A percentile compares a stretch with the other conserved stretches of the same genome.
Evolutionary conservation across 2,888 invertebrate genomes (phyloP).

Genomic region (Pristionchus maxplancki): DNA sequence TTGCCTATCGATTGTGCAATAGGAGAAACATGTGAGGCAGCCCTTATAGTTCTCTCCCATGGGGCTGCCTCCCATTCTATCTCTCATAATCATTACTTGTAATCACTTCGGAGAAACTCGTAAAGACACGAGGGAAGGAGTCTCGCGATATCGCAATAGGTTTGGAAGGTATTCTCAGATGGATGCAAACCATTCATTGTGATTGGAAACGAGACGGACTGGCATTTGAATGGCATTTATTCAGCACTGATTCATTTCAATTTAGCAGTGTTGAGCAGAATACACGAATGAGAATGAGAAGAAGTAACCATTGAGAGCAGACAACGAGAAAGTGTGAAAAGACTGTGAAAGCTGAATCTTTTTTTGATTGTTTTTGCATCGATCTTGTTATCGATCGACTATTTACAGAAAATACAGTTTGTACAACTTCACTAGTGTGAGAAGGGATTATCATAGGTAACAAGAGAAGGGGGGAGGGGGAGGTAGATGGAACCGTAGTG

Average conservation of each 20-base stretch:
- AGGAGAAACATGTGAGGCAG: background rate
- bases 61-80: background rate
- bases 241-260: slow-evolving; percentile 34
- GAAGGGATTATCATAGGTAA: slow-evolving; percentile 11
- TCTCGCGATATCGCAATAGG: background rate
- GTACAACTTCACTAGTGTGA: slow-evolving; percentile 24
- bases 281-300: slow-evolving; percentile 40
- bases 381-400: slow-evolving; percentile 17
- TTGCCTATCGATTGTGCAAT: slow-evolving; percentile 28
- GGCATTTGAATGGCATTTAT: slow-evolving; percentile 36
- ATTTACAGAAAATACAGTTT: slow-evolving; percentile 23
- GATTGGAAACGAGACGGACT: background rate
- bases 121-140: background rate
- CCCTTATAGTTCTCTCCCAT: background rate
- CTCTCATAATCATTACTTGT: background rate
- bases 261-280: slow-evolving; percentile 37
- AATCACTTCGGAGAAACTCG: background rate
- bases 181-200: slow-evolving; percentile 31
- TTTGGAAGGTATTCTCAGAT: background rate
- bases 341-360: slow-evolving; percentile 9
- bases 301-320: slow-evolving; percentile 15
- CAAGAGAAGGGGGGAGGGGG: slow-evolving; percentile 13
- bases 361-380: slow-evolving; percentile 40
- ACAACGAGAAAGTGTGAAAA: background rate
- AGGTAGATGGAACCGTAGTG: slow-evolving; percentile 25